A percentile compares a stretch with the other conserved stretches of the same genome.
Conservation (phyloP, 2,113 vertebrate genomes). For the Peromyscus polionotus region DNA sequence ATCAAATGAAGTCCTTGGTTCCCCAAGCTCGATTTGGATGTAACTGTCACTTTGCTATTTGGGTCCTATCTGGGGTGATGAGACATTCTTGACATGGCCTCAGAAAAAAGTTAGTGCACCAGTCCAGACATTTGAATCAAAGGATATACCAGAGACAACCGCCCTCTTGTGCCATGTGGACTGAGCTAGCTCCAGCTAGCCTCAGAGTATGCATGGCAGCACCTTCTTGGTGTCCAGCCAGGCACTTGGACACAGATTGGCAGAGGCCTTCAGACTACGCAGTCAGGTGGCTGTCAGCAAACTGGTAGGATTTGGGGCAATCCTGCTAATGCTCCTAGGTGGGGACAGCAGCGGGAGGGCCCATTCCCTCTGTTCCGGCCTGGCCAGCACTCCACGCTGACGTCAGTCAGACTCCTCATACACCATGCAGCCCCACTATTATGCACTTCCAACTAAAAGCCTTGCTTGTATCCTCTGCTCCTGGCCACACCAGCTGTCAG, state of each 20-base stretch:
- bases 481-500: neutral
- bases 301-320: neutral
- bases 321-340: neutral
- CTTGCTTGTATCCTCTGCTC: neutral
- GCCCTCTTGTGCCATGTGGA: accelerated
- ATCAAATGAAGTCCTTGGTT: neutral
- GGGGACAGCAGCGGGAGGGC: too few relatives aligned
- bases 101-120: too few relatives aligned
- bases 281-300: accelerated
- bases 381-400: accelerated
- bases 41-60: neutral
- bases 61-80: neutral
- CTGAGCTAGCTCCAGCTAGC: neutral
- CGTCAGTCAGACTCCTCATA: accelerated
- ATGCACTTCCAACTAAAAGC: neutral
- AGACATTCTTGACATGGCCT: neutral
- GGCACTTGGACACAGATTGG: neutral
- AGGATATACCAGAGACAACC: neutral
- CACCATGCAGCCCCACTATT: neutral
- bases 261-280: too few relatives aligned
- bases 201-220: accelerated
- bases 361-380: too few relatives aligned
- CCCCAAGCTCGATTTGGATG: neutral
- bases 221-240: neutral
- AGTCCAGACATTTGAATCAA: neutral